Evolutionary conservation across 2,797 vertebrate species (phyloP).

Genomic region (Coranthus polyacanthus): DNA sequence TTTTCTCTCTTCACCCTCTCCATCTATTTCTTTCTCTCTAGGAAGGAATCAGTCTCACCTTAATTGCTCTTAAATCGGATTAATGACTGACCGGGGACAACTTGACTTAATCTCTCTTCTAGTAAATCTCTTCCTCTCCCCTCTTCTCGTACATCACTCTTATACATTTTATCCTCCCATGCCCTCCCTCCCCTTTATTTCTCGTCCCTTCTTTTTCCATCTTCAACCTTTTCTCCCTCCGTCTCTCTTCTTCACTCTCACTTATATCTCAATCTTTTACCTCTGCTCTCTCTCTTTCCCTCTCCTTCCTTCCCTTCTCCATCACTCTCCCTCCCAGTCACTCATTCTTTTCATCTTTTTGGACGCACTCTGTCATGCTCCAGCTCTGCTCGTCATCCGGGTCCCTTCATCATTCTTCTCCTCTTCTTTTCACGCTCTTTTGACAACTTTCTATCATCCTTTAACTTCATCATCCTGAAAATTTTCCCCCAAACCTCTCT

Average conservation of each 20-base stretch:
- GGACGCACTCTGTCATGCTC: conserved; percentile 56
- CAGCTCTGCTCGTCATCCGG: conserved; percentile 47
- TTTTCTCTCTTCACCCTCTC: conserved; percentile 65
- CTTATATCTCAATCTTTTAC: neutral
- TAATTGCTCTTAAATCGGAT: conserved; percentile 89
- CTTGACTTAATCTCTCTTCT: conserved; percentile 86
- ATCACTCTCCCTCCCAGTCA: conserved; percentile 48
- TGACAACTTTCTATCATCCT: conserved; percentile 55
- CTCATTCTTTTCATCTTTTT: conserved; percentile 59
- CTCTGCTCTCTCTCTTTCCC: conserved; percentile 31
- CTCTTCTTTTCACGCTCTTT: conserved; percentile 43
- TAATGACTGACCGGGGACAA: conserved; percentile 87
- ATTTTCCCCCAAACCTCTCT: conserved; percentile 42
- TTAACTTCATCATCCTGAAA: conserved; percentile 54
- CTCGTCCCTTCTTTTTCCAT: conserved; percentile 25
- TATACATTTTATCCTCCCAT: conserved; percentile 62
- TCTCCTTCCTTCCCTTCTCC: conserved; percentile 34
- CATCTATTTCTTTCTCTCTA: conserved; percentile 78
- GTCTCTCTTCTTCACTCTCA: conserved; percentile 22
- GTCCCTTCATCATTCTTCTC: conserved; percentile 52
- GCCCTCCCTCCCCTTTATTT: conserved; percentile 43
- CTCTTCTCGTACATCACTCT: conserved; percentile 79
- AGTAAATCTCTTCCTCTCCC: conserved; percentile 81
- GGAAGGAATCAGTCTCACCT: conserved; percentile 87
- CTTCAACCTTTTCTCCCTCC: conserved; percentile 15